A percentile compares a stretch with the other conserved stretches of the same genome.
Conservation (phyloP, 35 echinoderm and acorn worm species). For the Ophioderma brevispina region DNA sequence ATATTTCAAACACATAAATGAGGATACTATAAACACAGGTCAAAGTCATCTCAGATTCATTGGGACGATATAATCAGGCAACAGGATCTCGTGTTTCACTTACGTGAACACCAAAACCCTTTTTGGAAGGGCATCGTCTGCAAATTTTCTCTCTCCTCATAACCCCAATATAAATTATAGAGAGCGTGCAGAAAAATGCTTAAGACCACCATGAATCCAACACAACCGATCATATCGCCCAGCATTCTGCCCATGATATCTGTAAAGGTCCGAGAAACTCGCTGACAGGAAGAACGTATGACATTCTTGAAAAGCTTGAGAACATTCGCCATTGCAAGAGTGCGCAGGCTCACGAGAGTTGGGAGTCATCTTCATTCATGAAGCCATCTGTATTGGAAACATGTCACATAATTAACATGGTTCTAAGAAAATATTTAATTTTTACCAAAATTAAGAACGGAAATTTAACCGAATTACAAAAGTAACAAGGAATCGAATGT, state of each 20-base stretch:
- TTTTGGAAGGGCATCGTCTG: not conserved
- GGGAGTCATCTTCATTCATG: conserved; percentile 75
- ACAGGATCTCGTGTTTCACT: too few relatives aligned
- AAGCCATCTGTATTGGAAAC: too few relatives aligned
- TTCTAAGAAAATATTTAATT: too few relatives aligned
- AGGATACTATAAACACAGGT: too few relatives aligned
- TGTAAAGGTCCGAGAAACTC: conserved; percentile 96
- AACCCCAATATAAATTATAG: conserved; percentile 90
- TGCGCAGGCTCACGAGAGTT: conserved; percentile 73
- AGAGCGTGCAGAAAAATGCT: conserved; percentile 92
- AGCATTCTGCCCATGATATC: conserved; percentile 96
- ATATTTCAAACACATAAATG: too few relatives aligned
- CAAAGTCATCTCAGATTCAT: too few relatives aligned
- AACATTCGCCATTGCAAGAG: conserved; percentile 90
- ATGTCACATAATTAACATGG: too few relatives aligned
- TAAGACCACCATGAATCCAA: conserved; percentile 87
- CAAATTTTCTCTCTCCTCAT: not conserved
- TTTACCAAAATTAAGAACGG: too few relatives aligned
- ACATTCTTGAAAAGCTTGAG: conserved; percentile 84
- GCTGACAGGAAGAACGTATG: conserved; percentile 87
- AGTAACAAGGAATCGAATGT: too few relatives aligned
- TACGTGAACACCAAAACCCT: conserved; percentile 76
- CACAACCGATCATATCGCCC: conserved; percentile 86
- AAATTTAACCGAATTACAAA: too few relatives aligned
- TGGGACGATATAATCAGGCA: too few relatives aligned